These are phyloP conservation scores for Trichomalopsis sarcophagae DNA, from an alignment of 1,140 invertebrate species.

Conservation along the genomic window DNA sequence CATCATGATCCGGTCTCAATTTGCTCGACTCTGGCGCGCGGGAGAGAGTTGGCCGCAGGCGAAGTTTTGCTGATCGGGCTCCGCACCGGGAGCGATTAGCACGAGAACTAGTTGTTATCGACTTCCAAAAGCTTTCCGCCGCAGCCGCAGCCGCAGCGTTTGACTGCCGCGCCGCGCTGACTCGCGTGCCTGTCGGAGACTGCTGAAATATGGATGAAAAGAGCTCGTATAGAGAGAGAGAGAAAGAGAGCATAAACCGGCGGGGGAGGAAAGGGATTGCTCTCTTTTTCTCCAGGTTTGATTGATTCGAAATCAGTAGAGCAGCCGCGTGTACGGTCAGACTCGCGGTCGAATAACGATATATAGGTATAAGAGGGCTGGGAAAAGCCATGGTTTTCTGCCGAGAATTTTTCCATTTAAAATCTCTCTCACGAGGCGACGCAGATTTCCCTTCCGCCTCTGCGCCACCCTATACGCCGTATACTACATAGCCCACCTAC, in stretches of 20 bases:
- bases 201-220: background rate
- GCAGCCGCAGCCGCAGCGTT: background rate
- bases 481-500: background rate
- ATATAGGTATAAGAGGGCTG: too few species aligned
- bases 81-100: conserved; percentile 36
- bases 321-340: background rate
- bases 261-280: too few species aligned
- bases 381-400: background rate
- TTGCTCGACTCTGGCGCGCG: background rate
- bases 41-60: background rate
- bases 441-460: background rate
- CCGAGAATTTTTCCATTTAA: background rate
- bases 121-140: conserved; percentile 38
- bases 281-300: background rate
- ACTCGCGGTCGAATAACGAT: too few species aligned
- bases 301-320: background rate
- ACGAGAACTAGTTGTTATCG: conserved; percentile 47
- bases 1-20: conserved; percentile 10
- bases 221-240: background rate
- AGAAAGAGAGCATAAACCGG: too few species aligned
- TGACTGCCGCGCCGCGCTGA: background rate
- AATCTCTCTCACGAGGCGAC: background rate
- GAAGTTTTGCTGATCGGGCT: conserved; percentile 45
- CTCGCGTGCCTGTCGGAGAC: background rate
- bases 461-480: background rate